Conservation (phyloP, 1,140 invertebrate species). For the Bombus sylvicola region DNA sequence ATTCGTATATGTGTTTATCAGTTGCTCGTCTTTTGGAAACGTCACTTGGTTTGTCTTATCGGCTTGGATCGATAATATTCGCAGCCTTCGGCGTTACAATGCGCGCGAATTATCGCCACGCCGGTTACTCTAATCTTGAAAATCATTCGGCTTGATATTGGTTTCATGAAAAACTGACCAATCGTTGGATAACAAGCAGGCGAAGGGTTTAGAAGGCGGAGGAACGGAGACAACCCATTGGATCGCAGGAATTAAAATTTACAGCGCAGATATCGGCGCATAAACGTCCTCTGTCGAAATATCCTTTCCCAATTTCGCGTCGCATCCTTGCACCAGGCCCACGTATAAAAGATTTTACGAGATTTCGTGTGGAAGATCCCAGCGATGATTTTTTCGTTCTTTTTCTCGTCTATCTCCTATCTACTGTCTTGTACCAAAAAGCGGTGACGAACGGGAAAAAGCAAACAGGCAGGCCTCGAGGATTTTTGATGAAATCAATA, state of each 20-base stretch:
- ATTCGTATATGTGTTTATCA: neutral
- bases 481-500: slow-evolving; percentile 59
- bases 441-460: neutral
- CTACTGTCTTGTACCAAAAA: neutral
- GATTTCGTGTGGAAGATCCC: slow-evolving; percentile 20
- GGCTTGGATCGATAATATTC: slow-evolving; percentile 16
- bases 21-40: neutral
- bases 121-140: slow-evolving; percentile 41
- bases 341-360: slow-evolving; percentile 51
- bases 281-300: slow-evolving; percentile 50
- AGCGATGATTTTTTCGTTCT: neutral
- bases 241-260: slow-evolving; percentile 45
- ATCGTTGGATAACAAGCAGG: neutral
- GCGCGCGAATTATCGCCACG: slow-evolving; percentile 33
- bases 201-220: too few relatives aligned
- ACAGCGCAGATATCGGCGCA: slow-evolving; percentile 40
- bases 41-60: slow-evolving; percentile 5
- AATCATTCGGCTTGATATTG: slow-evolving; percentile 29
- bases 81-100: slow-evolving; percentile 36
- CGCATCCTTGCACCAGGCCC: slow-evolving; percentile 16
- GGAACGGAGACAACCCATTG: neutral
- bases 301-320: slow-evolving; percentile 31
- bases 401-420: neutral
- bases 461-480: neutral
- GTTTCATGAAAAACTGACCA: slow-evolving; percentile 19